These are phyloP conservation scores for Latrodectus hesperus DNA, from an alignment of 2,888 invertebrate genomes.

Conservation along the genomic window DNA sequence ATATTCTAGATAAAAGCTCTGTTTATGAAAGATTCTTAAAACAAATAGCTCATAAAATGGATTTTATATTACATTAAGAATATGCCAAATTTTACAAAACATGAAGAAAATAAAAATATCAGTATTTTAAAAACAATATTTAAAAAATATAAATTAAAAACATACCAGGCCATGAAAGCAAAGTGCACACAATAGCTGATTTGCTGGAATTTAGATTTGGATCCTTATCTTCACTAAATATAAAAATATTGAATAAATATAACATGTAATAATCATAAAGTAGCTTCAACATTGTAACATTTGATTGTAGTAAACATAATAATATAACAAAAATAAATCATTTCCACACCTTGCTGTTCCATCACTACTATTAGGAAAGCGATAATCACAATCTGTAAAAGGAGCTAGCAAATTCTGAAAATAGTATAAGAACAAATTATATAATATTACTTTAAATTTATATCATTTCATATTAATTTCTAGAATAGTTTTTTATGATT, in stretches of 20 bases:
- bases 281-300: neutral
- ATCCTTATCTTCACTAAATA: constrained; percentile 80
- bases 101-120: neutral
- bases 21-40: neutral
- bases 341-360: constrained; percentile 81
- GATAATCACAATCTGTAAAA: constrained; percentile 92
- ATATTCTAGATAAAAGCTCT: no score
- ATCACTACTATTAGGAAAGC: constrained; percentile 72
- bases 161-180: constrained; percentile 92
- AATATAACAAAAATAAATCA: neutral
- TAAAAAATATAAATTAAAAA: constrained; percentile 71
- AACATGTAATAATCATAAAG: neutral
- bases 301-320: no score
- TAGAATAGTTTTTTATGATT: no score
- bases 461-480: no score
- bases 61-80: neutral
- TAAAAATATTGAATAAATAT: neutral
- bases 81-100: neutral
- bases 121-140: neutral
- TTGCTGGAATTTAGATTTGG: constrained; percentile 89
- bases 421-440: neutral
- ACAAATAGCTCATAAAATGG: neutral
- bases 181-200: constrained; percentile 82
- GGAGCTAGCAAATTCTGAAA: constrained; percentile 92
- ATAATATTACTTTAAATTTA: no score